Conservation (phyloP, 2,113 vertebrate species). For the Alethe castanea region DNA sequence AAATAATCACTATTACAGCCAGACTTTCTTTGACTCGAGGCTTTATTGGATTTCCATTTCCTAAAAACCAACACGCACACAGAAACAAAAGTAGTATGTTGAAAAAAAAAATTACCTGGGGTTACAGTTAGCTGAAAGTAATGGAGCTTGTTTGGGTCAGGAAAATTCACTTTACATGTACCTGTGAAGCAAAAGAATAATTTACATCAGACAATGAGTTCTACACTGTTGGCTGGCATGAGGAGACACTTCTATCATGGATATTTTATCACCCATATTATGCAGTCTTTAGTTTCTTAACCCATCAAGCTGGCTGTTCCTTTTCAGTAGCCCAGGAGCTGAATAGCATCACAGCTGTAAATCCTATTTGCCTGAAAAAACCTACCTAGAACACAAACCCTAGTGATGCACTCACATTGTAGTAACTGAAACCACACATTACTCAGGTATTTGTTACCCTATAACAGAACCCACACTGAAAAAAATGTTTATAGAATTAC, state of each 20-base stretch:
- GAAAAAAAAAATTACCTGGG: slow-evolving; percentile 81
- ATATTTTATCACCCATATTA: not conserved
- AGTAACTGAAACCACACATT: not conserved
- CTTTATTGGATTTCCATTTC: not conserved
- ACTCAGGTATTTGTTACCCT: not conserved
- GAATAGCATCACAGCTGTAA: not conserved
- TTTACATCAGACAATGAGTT: not conserved
- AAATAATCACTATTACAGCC: not conserved
- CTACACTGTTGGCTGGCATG: not conserved
- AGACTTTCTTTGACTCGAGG: not conserved
- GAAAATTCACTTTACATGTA: slow-evolving; percentile 94
- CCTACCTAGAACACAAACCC: not conserved
- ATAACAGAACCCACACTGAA: not conserved
- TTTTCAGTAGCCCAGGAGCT: not conserved
- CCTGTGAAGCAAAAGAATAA: slow-evolving; percentile 71
- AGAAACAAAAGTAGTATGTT: not conserved
- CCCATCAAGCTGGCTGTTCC: not conserved
- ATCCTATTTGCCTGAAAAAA: not conserved
- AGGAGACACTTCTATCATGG: accelerated
- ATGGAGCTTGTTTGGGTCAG: slow-evolving; percentile 93
- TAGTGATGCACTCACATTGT: accelerated
- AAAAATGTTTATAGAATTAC: not conserved
- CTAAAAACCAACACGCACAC: not conserved
- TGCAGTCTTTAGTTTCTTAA: not conserved
- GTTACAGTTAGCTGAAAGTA: slow-evolving; percentile 90